phyloP scores from a whole-genome alignment of 92 coral and sea anemone species.

The Porites evermanni region DNA sequence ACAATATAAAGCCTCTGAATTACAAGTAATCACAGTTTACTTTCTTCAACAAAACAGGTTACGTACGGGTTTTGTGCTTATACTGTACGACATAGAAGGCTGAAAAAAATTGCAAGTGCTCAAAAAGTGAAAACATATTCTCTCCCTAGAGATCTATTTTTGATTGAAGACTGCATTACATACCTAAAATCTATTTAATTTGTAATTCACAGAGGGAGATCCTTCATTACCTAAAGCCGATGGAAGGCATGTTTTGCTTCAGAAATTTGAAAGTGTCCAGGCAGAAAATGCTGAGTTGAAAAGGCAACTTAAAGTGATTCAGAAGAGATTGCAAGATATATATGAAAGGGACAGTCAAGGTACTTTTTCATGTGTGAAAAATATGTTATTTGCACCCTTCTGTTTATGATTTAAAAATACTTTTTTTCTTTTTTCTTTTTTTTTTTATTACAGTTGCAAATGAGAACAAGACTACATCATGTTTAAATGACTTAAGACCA shows the following conservation, averaged over 20 bases:
- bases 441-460: conserved; percentile 5
- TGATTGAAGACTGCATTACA: no score
- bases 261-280: conserved; percentile 27
- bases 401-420: background rate
- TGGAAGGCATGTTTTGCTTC: conserved; percentile 14
- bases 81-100: no score
- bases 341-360: conserved; percentile 53
- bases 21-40: no score
- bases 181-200: background rate
- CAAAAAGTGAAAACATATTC: no score
- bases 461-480: conserved; percentile 49
- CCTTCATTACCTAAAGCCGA: conserved; percentile 4
- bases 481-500: conserved; percentile 31
- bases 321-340: conserved; percentile 63
- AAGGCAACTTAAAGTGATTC: conserved; percentile 57
- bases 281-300: conserved; percentile 54
- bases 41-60: no score
- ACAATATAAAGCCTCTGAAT: no score
- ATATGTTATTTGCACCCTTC: background rate
- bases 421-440: background rate
- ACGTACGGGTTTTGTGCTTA: no score
- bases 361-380: background rate
- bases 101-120: no score
- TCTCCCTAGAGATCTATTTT: no score
- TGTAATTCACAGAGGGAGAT: background rate